These are phyloP conservation scores for Tachypleus tridentatus DNA, from an alignment of 1,140 invertebrate species.

Conservation along the genomic window DNA sequence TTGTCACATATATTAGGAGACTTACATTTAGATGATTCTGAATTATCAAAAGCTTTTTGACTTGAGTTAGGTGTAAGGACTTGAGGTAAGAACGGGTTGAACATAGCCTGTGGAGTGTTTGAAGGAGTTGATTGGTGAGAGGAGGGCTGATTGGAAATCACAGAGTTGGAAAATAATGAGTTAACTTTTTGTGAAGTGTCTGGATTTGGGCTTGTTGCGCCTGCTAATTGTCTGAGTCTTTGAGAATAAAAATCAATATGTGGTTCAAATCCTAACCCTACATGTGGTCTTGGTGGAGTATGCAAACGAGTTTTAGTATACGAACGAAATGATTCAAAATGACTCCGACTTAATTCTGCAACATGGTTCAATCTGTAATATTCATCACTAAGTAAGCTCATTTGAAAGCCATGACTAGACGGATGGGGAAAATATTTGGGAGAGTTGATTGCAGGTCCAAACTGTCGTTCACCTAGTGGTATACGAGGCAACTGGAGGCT, in stretches of 20 bases:
- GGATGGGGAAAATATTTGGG: slow-evolving; percentile 53
- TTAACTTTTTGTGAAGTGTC: slow-evolving; percentile 56
- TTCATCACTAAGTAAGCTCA: slow-evolving; percentile 65
- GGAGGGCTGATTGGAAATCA: slow-evolving; percentile 28
- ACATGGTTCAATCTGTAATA: slow-evolving; percentile 46
- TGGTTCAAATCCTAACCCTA: slow-evolving; percentile 44
- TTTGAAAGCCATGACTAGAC: slow-evolving; percentile 57
- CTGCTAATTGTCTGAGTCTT: slow-evolving; percentile 90
- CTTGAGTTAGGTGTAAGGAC: slow-evolving; percentile 9
- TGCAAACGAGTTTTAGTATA: slow-evolving; percentile 31
- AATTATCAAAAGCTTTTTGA: slow-evolving; percentile 10
- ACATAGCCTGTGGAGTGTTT: slow-evolving; percentile 11
- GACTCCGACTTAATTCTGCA: slow-evolving; percentile 21
- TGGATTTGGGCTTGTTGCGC: slow-evolving; percentile 59
- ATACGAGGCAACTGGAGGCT: slow-evolving; percentile 3
- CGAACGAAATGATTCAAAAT: slow-evolving; percentile 25
- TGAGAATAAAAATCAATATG: slow-evolving; percentile 97
- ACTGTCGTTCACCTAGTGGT: slow-evolving; percentile 30
- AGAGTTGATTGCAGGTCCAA: slow-evolving; percentile 20
- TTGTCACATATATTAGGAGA: slow-evolving; percentile 71
- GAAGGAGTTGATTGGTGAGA: slow-evolving; percentile 3
- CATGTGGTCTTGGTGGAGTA: slow-evolving; percentile 26
- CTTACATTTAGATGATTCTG: slow-evolving; percentile 26
- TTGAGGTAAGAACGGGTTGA: slow-evolving; percentile 5
- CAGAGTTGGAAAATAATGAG: slow-evolving; percentile 53